Evolutionary conservation across 2,113 vertebrate species (phyloP).

Genomic region (Nothoprocta pentlandii): DNA sequence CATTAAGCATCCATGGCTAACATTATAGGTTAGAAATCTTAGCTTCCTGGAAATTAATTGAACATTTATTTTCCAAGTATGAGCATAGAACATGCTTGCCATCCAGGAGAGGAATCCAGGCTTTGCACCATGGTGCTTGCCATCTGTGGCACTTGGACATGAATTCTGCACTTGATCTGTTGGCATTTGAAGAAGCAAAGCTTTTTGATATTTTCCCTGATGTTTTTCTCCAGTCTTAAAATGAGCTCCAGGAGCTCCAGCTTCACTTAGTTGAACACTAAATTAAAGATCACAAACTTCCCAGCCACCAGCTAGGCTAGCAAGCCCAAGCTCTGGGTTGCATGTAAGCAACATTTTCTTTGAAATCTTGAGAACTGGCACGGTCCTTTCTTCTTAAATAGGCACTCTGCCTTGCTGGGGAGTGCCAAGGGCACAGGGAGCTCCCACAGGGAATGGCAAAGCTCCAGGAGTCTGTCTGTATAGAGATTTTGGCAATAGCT

Average conservation of each 20-base stretch:
- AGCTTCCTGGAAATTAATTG: constrained; percentile 13
- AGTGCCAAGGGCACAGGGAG: neutral
- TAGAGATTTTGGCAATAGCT: neutral
- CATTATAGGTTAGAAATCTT: neutral
- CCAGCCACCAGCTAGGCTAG: neutral
- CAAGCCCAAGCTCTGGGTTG: neutral
- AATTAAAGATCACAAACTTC: constrained; percentile 4
- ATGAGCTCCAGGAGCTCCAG: neutral
- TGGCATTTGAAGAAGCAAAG: neutral
- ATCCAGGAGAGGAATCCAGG: neutral
- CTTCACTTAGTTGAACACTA: neutral
- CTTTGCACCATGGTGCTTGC: neutral
- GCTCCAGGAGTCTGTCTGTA: neutral
- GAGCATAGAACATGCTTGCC: neutral
- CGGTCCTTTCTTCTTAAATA: neutral
- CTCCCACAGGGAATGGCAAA: neutral
- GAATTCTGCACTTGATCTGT: neutral
- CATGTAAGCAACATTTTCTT: neutral
- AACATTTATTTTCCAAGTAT: neutral
- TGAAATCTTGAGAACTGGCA: neutral
- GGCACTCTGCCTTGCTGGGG: neutral
- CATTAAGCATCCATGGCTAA: neutral
- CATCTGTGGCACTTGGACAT: neutral
- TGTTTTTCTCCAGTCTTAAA: neutral
- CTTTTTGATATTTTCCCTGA: too few species aligned